A percentile compares a stretch with the other conserved stretches of the same genome.
Evolutionary conservation across 2,113 vertebrate genomes (phyloP).

Genomic region (Trochalopteron elliotii): DNA sequence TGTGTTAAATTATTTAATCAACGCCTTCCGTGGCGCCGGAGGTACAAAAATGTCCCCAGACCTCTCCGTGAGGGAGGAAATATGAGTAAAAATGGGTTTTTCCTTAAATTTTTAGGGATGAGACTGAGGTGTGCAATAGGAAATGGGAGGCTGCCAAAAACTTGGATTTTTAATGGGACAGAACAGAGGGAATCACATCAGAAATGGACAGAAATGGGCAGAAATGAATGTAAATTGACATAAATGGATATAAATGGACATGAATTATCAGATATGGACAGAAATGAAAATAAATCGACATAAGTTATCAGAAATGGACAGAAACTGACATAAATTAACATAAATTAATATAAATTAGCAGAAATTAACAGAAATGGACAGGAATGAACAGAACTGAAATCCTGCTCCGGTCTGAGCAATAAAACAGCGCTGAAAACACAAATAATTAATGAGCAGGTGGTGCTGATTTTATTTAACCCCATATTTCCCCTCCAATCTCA

Average conservation of each 20-base stretch:
- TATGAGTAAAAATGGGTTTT: neutral
- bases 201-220: neutral
- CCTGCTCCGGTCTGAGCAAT: neutral
- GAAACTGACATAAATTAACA: too few species aligned
- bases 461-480: neutral
- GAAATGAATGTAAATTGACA: neutral
- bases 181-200: neutral
- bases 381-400: neutral
- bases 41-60: neutral
- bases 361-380: too few species aligned
- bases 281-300: neutral
- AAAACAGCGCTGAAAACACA: neutral
- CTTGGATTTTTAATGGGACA: rapidly evolving
- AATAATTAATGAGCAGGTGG: neutral
- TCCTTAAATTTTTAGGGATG: neutral
- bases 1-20: neutral
- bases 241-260: neutral
- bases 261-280: too few species aligned
- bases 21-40: neutral
- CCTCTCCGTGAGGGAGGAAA: neutral
- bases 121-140: too few species aligned
- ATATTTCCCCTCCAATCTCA: neutral
- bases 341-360: too few species aligned
- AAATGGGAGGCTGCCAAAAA: neutral
- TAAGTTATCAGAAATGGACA: neutral